phyloP scores from a whole-genome alignment of 2,797 vertebrate genomes.

The Enteromius argenteus region DNA sequence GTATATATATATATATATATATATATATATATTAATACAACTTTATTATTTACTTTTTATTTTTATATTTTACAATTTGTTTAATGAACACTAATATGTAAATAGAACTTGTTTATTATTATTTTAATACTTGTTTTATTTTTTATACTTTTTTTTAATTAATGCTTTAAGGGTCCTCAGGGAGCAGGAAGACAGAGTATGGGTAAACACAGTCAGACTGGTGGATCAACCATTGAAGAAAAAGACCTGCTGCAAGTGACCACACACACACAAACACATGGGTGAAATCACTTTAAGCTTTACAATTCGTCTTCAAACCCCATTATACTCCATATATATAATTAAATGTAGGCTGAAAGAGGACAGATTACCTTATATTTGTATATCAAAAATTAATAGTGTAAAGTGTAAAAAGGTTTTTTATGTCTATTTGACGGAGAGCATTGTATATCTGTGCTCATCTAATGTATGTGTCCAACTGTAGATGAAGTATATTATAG shows the following conservation, averaged over 20 bases:
- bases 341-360: neutral
- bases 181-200: constrained; percentile 86
- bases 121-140: neutral
- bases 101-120: neutral
- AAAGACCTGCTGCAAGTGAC: constrained; percentile 86
- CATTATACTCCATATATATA: neutral
- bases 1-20: too few species aligned
- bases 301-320: neutral
- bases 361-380: neutral
- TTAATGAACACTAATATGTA: constrained; percentile 5
- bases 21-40: neutral
- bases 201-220: constrained; percentile 81
- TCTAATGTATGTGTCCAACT: neutral
- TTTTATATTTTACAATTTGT: neutral
- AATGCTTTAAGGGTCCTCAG: constrained; percentile 75
- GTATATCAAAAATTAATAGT: neutral
- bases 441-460: neutral
- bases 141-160: neutral
- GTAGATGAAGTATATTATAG: neutral
- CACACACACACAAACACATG: neutral
- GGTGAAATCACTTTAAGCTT: neutral
- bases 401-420: neutral
- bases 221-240: constrained; percentile 76
- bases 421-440: neutral
- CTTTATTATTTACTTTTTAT: neutral